These are phyloP conservation scores for Oceanodroma tethys DNA, from an alignment of 2,113 vertebrate genomes.

Conservation along the genomic window DNA sequence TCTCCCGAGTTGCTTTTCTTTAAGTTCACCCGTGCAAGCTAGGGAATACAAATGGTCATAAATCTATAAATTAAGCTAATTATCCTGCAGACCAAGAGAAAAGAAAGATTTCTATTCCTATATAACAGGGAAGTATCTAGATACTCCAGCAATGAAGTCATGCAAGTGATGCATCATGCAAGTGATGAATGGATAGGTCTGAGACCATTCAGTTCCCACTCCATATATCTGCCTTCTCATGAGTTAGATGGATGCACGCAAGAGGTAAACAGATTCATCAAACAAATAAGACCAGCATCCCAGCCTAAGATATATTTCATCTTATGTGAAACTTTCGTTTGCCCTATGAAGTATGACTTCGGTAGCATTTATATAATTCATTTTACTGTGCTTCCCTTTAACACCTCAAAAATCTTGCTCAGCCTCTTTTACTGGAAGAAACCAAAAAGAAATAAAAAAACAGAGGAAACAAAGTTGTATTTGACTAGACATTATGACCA, in stretches of 20 bases:
- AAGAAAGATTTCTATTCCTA: not conserved
- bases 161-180: not conserved
- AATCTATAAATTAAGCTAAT: not conserved
- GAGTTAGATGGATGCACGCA: not conserved
- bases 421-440: not conserved
- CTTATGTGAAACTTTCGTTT: not conserved
- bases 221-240: not conserved
- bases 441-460: not conserved
- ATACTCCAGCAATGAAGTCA: not conserved
- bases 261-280: constrained; percentile 41
- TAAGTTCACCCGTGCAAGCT: not conserved
- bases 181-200: not conserved
- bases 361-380: not conserved
- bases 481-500: not conserved
- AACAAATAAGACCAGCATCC: constrained; percentile 15
- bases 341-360: not conserved
- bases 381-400: not conserved
- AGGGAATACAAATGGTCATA: not conserved
- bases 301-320: not conserved
- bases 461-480: not conserved
- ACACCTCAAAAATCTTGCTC: not conserved
- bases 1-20: not conserved
- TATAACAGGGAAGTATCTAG: not conserved
- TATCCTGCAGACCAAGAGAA: not conserved
- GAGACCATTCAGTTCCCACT: not conserved